Conservation (phyloP, 1,140 invertebrate genomes). For the Triops longicaudatus region DNA sequence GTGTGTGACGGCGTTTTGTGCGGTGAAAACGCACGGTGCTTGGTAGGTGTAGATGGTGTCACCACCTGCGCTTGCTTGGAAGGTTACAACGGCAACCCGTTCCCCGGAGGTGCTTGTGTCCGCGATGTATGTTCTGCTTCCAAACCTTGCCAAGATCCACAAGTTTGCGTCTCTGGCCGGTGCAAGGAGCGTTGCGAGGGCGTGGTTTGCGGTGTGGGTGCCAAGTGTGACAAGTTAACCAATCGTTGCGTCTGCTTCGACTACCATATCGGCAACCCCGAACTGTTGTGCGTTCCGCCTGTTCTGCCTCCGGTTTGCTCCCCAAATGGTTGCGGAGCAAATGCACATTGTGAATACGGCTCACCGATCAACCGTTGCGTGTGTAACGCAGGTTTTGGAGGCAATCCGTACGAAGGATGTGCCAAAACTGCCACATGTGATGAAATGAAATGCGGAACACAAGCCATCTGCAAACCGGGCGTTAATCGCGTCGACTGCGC, state of each 20-base stretch:
- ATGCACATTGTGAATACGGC: slow-evolving; percentile 81
- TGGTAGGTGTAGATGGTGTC: slow-evolving; percentile 61
- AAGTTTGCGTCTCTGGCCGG: slow-evolving; percentile 70
- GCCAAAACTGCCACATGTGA: slow-evolving; percentile 59
- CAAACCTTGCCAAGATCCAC: slow-evolving; percentile 63
- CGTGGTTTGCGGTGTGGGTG: slow-evolving; percentile 70
- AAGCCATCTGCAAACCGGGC: slow-evolving; percentile 66
- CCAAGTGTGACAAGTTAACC: slow-evolving; percentile 64
- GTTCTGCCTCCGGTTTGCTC: slow-evolving; percentile 64
- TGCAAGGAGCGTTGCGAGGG: slow-evolving; percentile 78
- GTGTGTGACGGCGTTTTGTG: slow-evolving; percentile 72
- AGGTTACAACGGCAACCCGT: slow-evolving; percentile 78
- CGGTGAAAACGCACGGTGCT: slow-evolving; percentile 72
- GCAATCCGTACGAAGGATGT: slow-evolving; percentile 80
- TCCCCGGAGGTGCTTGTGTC: slow-evolving; percentile 72
- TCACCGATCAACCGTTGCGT: slow-evolving; percentile 58
- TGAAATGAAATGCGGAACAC: slow-evolving; percentile 60
- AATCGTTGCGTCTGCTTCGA: slow-evolving; percentile 78
- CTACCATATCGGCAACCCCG: slow-evolving; percentile 79
- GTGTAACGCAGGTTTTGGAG: slow-evolving; percentile 70
- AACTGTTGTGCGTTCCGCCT: slow-evolving; percentile 79
- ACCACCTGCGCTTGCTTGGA: slow-evolving; percentile 79
- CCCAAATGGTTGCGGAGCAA: slow-evolving; percentile 61
- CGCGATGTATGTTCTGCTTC: slow-evolving; percentile 68
- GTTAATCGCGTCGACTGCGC: slow-evolving; percentile 64